Evolutionary conservation across 2,113 vertebrate species (phyloP).

Genomic region (Anguilla rostrata): DNA sequence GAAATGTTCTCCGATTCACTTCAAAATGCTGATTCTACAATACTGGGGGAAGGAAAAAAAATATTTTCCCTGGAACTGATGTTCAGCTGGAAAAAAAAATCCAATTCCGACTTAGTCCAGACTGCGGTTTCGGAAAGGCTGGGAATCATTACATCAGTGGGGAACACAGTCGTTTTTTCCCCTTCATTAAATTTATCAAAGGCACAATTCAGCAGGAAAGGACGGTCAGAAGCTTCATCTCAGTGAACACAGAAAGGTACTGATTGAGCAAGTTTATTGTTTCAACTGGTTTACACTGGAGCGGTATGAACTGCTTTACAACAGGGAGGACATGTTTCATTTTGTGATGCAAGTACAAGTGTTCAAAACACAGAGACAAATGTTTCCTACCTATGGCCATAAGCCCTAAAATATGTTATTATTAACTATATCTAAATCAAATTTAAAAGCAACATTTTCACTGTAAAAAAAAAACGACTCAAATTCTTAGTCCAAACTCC

Average conservation of each 20-base stretch:
- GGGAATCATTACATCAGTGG: background rate
- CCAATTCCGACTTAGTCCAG: background rate
- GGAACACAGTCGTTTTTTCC: background rate
- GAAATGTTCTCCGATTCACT: background rate
- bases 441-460: too few species aligned
- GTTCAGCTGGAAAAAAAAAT: background rate
- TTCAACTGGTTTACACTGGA: background rate
- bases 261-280: background rate
- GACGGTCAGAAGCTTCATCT: background rate
- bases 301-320: background rate
- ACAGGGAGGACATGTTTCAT: background rate
- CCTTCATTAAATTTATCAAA: background rate
- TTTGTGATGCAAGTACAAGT: background rate
- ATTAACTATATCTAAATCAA: too few species aligned
- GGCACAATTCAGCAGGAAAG: background rate
- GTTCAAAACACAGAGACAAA: background rate
- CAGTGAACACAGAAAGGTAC: background rate
- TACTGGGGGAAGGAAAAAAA: background rate
- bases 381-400: too few species aligned
- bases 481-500: too few species aligned
- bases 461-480: too few species aligned
- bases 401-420: too few species aligned
- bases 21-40: background rate
- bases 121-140: background rate
- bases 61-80: background rate